Conservation (phyloP, 1,140 invertebrate species). For the Cyclargus thomasi region DNA sequence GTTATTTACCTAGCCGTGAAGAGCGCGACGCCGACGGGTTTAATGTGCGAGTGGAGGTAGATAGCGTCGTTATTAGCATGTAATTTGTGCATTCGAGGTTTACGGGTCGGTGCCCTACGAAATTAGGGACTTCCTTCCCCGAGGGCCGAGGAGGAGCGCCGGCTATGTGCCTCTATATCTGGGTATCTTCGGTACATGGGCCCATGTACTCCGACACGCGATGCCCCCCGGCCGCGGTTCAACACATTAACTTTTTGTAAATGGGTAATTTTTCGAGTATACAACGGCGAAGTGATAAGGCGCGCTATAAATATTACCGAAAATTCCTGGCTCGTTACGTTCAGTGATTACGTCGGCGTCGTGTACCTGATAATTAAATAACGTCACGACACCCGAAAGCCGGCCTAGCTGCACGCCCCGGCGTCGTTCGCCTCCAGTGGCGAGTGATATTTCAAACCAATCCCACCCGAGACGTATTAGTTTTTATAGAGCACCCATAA, state of each 20-base stretch:
- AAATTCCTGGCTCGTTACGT: slow-evolving; percentile 1
- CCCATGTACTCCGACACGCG: slow-evolving; percentile 12
- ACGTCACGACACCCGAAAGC: not conserved
- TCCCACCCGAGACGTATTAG: not conserved
- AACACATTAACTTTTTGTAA: slow-evolving; percentile 13
- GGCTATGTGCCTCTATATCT: slow-evolving; percentile 17
- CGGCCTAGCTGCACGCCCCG: not conserved
- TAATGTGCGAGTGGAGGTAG: slow-evolving; percentile 20
- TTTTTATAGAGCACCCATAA: slow-evolving; percentile 8
- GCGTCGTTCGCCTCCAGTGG: not conserved
- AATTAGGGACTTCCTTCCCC: slow-evolving; percentile 64
- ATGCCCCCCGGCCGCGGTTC: slow-evolving; percentile 7
- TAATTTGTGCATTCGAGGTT: slow-evolving; percentile 65
- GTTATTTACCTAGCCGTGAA: not conserved
- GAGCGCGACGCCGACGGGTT: not conserved
- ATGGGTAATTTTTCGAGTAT: slow-evolving; percentile 5
- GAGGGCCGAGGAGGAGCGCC: slow-evolving; percentile 40
- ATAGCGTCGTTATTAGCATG: slow-evolving; percentile 63
- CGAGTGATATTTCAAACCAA: not conserved
- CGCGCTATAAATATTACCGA: not conserved
- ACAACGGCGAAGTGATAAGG: not conserved
- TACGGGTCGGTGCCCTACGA: slow-evolving; percentile 61
- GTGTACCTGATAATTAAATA: not conserved
- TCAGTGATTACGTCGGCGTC: not conserved
- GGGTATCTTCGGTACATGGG: slow-evolving; percentile 1